Percentiles rank a stretch among this genome's conserved stretches.
These are phyloP conservation scores for Amblyornis subalaris DNA, from an alignment of 2,113 vertebrate species.

Conservation along the genomic window DNA sequence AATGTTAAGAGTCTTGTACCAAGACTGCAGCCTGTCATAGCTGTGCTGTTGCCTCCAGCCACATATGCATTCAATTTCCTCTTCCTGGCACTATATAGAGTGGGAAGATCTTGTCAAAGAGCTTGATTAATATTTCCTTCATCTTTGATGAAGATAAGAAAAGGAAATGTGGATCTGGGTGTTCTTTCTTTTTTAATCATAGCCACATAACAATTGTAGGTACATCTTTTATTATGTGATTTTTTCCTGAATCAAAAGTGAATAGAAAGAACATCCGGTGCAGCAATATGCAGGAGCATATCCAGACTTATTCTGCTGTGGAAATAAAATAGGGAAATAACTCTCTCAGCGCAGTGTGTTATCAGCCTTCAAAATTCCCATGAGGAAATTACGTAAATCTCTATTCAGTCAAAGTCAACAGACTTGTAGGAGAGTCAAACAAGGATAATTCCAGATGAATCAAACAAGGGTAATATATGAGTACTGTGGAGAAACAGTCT, in stretches of 20 bases:
- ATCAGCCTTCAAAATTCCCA: constrained; percentile 1
- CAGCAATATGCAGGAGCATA: neutral
- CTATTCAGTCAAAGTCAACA: constrained; percentile 38
- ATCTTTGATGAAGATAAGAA: neutral
- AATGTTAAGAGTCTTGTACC: neutral
- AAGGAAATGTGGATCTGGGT: neutral
- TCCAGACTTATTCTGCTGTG: neutral
- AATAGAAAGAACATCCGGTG: neutral
- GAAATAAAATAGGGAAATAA: constrained; percentile 27
- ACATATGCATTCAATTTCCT: neutral
- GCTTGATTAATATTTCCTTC: neutral
- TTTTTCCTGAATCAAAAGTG: neutral
- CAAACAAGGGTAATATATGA: neutral
- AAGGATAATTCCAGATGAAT: constrained; percentile 30
- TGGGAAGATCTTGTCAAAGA: neutral
- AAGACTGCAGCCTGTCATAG: neutral
- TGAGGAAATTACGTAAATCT: constrained; percentile 39
- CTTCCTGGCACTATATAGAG: neutral
- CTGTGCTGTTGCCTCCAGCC: neutral
- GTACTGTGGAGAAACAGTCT: neutral
- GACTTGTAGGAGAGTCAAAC: constrained; percentile 27
- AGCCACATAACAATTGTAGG: neutral
- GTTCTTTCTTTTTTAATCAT: neutral
- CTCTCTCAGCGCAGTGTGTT: neutral
- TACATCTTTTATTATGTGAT: neutral